A percentile compares a stretch with the other conserved stretches of the same genome.
Evolutionary conservation across 2,888 invertebrate genomes (phyloP).

Genomic region (Arrhopalites spinosus): DNA sequence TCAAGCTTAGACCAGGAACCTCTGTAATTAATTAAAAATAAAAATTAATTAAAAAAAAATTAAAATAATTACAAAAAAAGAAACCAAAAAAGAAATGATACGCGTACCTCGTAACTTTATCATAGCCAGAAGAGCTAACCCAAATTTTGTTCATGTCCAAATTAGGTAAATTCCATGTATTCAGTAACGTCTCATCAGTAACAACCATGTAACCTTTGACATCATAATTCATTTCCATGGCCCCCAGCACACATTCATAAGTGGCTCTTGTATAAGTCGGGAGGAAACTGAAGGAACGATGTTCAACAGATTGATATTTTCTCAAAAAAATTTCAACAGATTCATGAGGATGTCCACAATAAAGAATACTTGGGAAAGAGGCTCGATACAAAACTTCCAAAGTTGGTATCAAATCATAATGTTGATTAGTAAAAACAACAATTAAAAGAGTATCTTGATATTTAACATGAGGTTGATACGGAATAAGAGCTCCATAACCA

Average conservation of each 20-base stretch:
- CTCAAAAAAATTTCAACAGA: conserved; percentile 56
- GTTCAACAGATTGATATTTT: conserved; percentile 57
- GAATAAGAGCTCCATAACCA: conserved; percentile 56
- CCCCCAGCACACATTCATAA: conserved; percentile 57
- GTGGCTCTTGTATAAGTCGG: conserved; percentile 56
- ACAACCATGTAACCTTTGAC: conserved; percentile 57
- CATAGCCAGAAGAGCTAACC: conserved; percentile 54
- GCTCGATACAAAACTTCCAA: conserved; percentile 57
- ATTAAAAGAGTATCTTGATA: conserved; percentile 56
- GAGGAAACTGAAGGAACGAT: conserved; percentile 56
- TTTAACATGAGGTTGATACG: conserved; percentile 47
- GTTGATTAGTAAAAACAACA: conserved; percentile 56
- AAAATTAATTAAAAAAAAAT: too few relatives aligned
- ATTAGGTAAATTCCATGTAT: conserved; percentile 55
- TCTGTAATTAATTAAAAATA: too few relatives aligned
- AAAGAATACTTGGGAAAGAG: conserved; percentile 57
- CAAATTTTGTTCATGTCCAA: conserved; percentile 56
- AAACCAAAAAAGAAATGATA: too few relatives aligned
- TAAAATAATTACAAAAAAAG: too few relatives aligned
- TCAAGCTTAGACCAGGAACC: conserved; percentile 52
- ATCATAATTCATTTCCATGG: conserved; percentile 58
- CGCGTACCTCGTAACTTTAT: conserved; percentile 52
- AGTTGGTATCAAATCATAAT: conserved; percentile 57
- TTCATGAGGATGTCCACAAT: conserved; percentile 57
- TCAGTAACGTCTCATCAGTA: conserved; percentile 56